Base-by-base conservation (phyloP, 2,888 invertebrate species). In the Drosophila cognata region DNA sequence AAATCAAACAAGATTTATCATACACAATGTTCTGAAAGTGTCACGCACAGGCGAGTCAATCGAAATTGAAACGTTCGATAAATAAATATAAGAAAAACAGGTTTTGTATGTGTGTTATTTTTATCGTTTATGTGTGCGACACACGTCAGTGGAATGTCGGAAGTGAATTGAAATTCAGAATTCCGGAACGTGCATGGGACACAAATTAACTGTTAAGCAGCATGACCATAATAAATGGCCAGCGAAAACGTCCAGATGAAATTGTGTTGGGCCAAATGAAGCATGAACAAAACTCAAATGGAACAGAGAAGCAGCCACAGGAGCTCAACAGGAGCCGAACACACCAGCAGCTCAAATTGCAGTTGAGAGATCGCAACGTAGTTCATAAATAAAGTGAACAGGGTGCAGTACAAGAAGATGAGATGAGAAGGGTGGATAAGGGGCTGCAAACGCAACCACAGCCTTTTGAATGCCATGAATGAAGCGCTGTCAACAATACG, bases 401-500 rank as follows among this genome's bases (percentile, higher is more conserved):
- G 51, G 63, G 52, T 43, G 63, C 57, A 53, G 59, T 60, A 55
- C 46, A 48, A 28, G 50, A 31, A 29, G 25, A 10, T 38, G 36
- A 13, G 46, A 28, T 29, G 21, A 11, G 50, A 4, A 4, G 11
- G 13, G 31, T 18, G 18, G n/a, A n/a, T 2, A 18, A 16, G 38
- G 52, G 6, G 16, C 13, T 0, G 25, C 43, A 48, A 29, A 48
- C 36, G 35, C 52, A 53, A 56, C 55, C 61, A 71, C 59, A 68
- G 70, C 58, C 69, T 70, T 73, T 75, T 87, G 89, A 87, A 84
- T 80, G 60, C 31, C 73, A 84, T 87, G 88, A 85, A 89, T 86
- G 82, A 84, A 77, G 77, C 82, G 68, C 77, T 89, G 85, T 82
- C 89, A 89, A 86, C 86, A 88, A 89, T 82, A 77, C 67, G 74